Conservation (phyloP, 2,888 invertebrate species). For the Polydesmus complanatus region DNA sequence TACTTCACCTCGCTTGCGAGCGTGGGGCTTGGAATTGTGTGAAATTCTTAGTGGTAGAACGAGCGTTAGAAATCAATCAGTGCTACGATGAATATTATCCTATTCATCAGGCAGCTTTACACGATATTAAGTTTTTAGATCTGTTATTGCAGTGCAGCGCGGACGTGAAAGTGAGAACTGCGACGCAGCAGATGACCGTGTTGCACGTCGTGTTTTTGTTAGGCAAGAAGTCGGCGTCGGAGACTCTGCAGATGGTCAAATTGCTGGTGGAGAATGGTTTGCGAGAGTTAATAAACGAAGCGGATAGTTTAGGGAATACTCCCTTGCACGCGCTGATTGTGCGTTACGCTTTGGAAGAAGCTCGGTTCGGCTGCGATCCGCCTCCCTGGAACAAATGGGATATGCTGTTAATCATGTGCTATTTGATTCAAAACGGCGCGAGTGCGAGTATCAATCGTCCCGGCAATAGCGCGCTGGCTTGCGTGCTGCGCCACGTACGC, state of each 20-base stretch:
- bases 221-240: slow-evolving; percentile 53
- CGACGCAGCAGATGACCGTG: slow-evolving; percentile 52
- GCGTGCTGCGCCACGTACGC: slow-evolving; percentile 50
- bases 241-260: slow-evolving; percentile 52
- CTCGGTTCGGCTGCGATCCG: slow-evolving; percentile 43
- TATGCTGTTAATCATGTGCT: slow-evolving; percentile 49
- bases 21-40: slow-evolving; percentile 57
- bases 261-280: slow-evolving; percentile 52
- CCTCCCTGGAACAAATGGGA: slow-evolving; percentile 55
- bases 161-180: slow-evolving; percentile 51
- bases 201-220: slow-evolving; percentile 43
- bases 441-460: slow-evolving; percentile 52
- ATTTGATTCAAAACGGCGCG: slow-evolving; percentile 43
- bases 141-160: slow-evolving; percentile 45
- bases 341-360: slow-evolving; percentile 52
- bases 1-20: slow-evolving; percentile 54
- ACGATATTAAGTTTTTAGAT: slow-evolving; percentile 50
- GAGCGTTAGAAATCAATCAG: slow-evolving; percentile 47
- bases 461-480: slow-evolving; percentile 53
- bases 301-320: slow-evolving; percentile 57
- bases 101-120: slow-evolving; percentile 57
- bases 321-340: slow-evolving; percentile 50
- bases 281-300: slow-evolving; percentile 52
- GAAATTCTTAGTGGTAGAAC: slow-evolving; percentile 47
- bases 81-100: slow-evolving; percentile 62